These are phyloP conservation scores for Apostichopus japonicus DNA, from an alignment of 35 echinoderm and acorn worm genomes.

Conservation along the genomic window DNA sequence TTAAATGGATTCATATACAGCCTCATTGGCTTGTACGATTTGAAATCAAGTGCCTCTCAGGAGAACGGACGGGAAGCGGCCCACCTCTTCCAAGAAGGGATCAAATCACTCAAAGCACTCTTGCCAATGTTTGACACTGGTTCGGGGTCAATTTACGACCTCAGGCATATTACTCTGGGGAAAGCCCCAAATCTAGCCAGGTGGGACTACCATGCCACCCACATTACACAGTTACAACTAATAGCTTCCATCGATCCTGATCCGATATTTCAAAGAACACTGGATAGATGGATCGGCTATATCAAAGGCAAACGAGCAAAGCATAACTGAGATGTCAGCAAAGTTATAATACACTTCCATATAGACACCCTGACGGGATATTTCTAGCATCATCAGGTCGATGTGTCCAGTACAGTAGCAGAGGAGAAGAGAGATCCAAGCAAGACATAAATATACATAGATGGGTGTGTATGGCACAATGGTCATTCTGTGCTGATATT, in stretches of 20 bases:
- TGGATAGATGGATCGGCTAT: slow-evolving; percentile 86
- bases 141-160: slow-evolving; percentile 83
- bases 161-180: slow-evolving; percentile 75
- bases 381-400: too few species aligned
- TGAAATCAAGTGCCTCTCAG: slow-evolving; percentile 53
- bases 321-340: slow-evolving; percentile 51
- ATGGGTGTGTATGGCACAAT: too few species aligned
- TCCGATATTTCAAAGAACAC: slow-evolving; percentile 80
- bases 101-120: slow-evolving; percentile 82
- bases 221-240: slow-evolving; percentile 80
- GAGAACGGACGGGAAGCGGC: slow-evolving; percentile 74
- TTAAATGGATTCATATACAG: slow-evolving; percentile 95
- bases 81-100: slow-evolving; percentile 69
- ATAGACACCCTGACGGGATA: too few species aligned
- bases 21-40: slow-evolving; percentile 87
- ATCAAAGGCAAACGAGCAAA: slow-evolving; percentile 91
- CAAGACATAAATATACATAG: too few species aligned
- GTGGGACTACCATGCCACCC: slow-evolving; percentile 91
- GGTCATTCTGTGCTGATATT: too few species aligned
- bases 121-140: slow-evolving; percentile 83
- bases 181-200: slow-evolving; percentile 88
- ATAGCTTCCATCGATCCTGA: slow-evolving; percentile 76
- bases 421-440: too few species aligned
- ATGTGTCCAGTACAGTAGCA: too few species aligned
- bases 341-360: too few species aligned